These are phyloP conservation scores for Axis porcinus DNA, from an alignment of 2,113 vertebrate genomes.

Conservation along the genomic window DNA sequence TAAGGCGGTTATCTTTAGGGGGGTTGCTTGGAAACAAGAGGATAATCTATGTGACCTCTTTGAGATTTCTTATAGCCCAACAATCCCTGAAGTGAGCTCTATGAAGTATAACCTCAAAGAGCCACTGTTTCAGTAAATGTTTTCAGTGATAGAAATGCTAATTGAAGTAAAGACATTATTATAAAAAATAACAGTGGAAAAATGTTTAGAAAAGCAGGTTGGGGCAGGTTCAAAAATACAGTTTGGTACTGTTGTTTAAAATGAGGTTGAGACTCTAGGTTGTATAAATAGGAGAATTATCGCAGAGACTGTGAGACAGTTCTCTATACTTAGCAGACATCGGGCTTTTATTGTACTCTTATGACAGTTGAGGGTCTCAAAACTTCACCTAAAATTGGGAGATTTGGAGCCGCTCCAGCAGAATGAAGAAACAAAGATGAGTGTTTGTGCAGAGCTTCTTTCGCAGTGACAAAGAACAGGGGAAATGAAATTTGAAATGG, in stretches of 20 bases:
- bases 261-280: neutral
- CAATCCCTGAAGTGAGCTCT: neutral
- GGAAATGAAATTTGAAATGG: neutral
- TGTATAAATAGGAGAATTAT: neutral
- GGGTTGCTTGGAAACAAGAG: neutral
- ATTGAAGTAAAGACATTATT: neutral
- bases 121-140: neutral
- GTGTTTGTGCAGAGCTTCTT: neutral
- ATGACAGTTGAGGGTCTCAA: neutral
- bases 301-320: neutral
- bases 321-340: slow-evolving; percentile 11
- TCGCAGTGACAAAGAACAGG: neutral
- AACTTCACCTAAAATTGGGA: neutral
- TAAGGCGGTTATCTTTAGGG: neutral
- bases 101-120: neutral
- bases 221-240: neutral
- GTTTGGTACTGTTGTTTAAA: neutral
- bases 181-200: neutral
- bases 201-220: neutral
- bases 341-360: neutral
- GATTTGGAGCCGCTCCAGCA: slow-evolving; percentile 21
- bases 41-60: neutral
- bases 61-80: neutral
- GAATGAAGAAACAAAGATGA: neutral
- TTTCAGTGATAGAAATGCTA: neutral